Percentiles rank a stretch among this genome's conserved stretches.
These are phyloP conservation scores for Teleiodes luculella DNA, from an alignment of 2,888 invertebrate species.

Conservation along the genomic window DNA sequence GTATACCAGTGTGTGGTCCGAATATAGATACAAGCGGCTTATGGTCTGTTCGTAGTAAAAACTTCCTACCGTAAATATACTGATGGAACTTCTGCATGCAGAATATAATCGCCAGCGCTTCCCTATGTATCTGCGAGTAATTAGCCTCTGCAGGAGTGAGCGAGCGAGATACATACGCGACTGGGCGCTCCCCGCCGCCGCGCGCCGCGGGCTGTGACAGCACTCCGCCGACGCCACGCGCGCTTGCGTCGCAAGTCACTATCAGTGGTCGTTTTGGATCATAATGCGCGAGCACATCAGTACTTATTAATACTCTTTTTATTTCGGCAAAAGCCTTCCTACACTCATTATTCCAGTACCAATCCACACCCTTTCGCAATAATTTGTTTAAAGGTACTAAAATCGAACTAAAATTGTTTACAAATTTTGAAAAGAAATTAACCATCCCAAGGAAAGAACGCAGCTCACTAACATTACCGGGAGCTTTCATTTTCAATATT, in stretches of 20 bases:
- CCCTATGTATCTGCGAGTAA: constrained; percentile 20
- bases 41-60: constrained; percentile 16
- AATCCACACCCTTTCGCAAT: constrained; percentile 1
- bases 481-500: background rate
- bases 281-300: background rate
- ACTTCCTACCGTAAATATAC: constrained; percentile 15
- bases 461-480: constrained; percentile 2
- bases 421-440: constrained; percentile 11
- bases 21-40: constrained; percentile 17
- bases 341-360: background rate
- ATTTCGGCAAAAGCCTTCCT: background rate
- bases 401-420: background rate
- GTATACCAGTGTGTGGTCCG: constrained; percentile 9
- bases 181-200: constrained; percentile 14
- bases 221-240: background rate
- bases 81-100: constrained; percentile 18
- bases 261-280: background rate
- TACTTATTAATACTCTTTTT: background rate
- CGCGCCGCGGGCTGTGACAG: background rate
- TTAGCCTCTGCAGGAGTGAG: constrained; percentile 11
- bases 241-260: background rate
- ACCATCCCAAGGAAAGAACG: constrained; percentile 10
- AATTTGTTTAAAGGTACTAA: constrained; percentile 6
- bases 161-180: constrained; percentile 17
- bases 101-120: constrained; percentile 19